Percentiles rank a stretch among this genome's conserved stretches.
Evolutionary conservation across 2,888 invertebrate genomes (phyloP).

Genomic region (Marasmarcha lunaedactyla): DNA sequence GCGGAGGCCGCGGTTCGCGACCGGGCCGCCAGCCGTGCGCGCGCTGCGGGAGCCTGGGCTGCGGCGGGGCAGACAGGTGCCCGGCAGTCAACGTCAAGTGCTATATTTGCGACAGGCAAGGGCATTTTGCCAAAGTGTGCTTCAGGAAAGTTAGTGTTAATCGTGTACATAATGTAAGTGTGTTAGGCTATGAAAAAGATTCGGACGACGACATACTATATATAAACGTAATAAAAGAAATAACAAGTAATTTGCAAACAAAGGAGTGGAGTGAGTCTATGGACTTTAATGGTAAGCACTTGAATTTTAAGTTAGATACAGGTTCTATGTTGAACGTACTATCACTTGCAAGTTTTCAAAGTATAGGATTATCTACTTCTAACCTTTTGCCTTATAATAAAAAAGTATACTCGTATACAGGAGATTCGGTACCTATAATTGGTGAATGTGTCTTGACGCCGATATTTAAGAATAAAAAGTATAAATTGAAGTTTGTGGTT

Average conservation of each 20-base stretch:
- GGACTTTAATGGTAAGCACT: constrained; percentile 1
- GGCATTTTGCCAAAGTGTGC: too few relatives aligned
- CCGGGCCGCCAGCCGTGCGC: not conserved
- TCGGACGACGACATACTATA: not conserved
- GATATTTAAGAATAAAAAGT: not conserved
- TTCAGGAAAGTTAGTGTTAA: constrained; percentile 4
- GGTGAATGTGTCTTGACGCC: not conserved
- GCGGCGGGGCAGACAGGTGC: constrained; percentile 3
- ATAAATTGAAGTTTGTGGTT: not conserved
- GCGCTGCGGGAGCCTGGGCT: constrained; percentile 1
- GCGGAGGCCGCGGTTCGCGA: not conserved
- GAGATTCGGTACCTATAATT: not conserved
- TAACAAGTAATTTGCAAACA: not conserved
- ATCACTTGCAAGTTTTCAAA: not conserved
- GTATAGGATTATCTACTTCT: not conserved
- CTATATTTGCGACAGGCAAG: constrained; percentile 4
- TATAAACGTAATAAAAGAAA: too few relatives aligned
- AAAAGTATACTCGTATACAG: constrained; percentile 2
- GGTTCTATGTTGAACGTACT: constrained; percentile 2
- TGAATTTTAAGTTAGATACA: too few relatives aligned
- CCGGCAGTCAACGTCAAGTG: constrained; percentile 3
- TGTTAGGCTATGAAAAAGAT: too few relatives aligned
- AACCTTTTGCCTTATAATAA: constrained; percentile 1
- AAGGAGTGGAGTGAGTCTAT: constrained; percentile 3
- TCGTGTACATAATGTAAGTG: constrained; percentile 1